Conservation (phyloP, 1,140 invertebrate species). For the Colletes gigas region DNA sequence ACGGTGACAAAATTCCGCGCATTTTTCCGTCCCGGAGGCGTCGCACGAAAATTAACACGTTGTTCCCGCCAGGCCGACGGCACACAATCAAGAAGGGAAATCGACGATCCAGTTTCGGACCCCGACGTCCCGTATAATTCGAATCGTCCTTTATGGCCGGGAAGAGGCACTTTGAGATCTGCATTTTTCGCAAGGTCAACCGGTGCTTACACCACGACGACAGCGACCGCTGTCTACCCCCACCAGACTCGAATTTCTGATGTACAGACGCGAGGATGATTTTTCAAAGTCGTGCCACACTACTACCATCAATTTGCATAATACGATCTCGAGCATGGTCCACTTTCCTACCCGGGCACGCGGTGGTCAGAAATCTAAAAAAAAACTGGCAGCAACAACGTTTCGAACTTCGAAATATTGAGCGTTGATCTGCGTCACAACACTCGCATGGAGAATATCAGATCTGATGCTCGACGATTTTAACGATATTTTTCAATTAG, state of each 20-base stretch:
- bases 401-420: too few species aligned
- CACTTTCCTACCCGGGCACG: background rate
- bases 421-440: too few species aligned
- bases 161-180: conserved; percentile 23
- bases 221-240: background rate
- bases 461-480: too few species aligned
- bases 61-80: background rate
- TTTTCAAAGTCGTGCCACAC: conserved; percentile 31
- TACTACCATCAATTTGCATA: conserved; percentile 26
- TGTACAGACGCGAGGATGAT: conserved; percentile 13
- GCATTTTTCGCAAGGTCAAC: conserved; percentile 55
- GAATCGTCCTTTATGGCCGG: conserved; percentile 11
- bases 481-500: too few species aligned
- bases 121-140: conserved; percentile 26
- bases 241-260: conserved; percentile 34
- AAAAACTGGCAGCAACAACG: too few species aligned
- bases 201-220: conserved; percentile 28
- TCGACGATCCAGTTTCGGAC: conserved; percentile 28
- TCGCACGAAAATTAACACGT: conserved; percentile 14
- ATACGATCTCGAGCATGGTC: background rate
- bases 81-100: background rate
- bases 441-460: too few species aligned
- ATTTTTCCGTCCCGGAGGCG: background rate
- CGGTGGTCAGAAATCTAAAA: too few species aligned
- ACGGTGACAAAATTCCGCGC: background rate